Evolutionary conservation across 1,140 invertebrate genomes (phyloP).

Genomic region (Papilio glaucus): DNA sequence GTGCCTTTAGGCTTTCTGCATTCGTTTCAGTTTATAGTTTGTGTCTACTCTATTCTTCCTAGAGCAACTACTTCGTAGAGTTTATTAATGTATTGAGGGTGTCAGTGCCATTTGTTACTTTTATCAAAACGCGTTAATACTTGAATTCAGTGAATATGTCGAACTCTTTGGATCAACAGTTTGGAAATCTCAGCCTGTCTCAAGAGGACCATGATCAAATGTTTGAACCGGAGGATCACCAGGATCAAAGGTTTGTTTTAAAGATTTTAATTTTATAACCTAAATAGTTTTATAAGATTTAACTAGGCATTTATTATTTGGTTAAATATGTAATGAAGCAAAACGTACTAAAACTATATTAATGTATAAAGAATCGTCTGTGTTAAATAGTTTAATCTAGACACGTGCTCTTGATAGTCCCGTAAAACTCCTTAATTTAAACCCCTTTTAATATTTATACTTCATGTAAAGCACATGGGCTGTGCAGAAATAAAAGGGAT

Average conservation of each 20-base stretch:
- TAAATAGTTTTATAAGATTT: background rate
- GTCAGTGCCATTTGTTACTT: constrained; percentile 47
- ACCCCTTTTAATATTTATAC: too few relatives aligned
- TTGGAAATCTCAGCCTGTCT: constrained; percentile 72
- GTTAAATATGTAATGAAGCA: too few relatives aligned
- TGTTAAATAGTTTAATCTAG: too few relatives aligned
- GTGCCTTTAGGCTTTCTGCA: background rate
- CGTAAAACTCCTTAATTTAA: too few relatives aligned
- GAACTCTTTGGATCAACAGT: constrained; percentile 76
- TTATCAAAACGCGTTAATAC: constrained; percentile 38
- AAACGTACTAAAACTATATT: too few relatives aligned
- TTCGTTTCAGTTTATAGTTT: background rate
- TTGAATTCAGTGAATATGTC: constrained; percentile 68
- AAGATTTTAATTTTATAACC: background rate
- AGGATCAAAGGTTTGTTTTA: constrained; percentile 69
- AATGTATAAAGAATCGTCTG: too few relatives aligned
- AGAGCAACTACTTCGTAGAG: too few relatives aligned
- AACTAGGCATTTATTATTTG: too few relatives aligned
- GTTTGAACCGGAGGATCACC: constrained; percentile 74
- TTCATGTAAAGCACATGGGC: too few relatives aligned
- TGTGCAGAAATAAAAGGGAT: too few relatives aligned
- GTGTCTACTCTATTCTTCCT: background rate
- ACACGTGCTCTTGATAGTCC: too few relatives aligned
- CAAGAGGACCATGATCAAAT: constrained; percentile 79
- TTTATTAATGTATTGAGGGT: constrained; percentile 27